A percentile compares a stretch with the other conserved stretches of the same genome.
Evolutionary conservation across 2,888 invertebrate genomes (phyloP).

Genomic region (Tortricodes alternella): DNA sequence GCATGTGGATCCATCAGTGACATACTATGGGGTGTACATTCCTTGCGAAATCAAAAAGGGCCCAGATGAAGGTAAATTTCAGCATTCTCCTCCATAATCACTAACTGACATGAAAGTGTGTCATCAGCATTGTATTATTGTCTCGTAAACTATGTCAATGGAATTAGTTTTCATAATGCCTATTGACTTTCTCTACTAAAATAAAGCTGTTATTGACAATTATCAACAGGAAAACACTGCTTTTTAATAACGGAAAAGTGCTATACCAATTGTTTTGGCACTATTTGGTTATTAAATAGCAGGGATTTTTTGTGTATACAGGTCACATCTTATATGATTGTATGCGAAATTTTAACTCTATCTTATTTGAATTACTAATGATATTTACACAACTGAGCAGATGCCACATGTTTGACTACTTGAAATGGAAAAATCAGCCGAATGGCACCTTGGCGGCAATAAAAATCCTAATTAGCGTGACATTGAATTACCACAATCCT

Average conservation of each 20-base stretch:
- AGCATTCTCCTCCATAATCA: conserved; percentile 8
- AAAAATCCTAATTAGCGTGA: no score
- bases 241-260: no score
- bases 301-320: background rate
- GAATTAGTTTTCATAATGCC: conserved; percentile 6
- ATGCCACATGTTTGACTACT: no score
- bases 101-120: conserved; percentile 8
- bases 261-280: background rate
- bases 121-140: conserved; percentile 15
- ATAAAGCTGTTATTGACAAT: background rate
- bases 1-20: conserved; percentile 55
- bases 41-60: conserved; percentile 80
- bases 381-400: background rate
- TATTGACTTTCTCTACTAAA: background rate
- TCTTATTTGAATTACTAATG: background rate
- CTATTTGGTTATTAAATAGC: background rate
- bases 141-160: conserved; percentile 2
- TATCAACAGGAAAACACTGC: no score
- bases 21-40: conserved; percentile 78
- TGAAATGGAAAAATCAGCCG: no score
- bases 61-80: conserved; percentile 71
- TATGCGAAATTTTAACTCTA: background rate
- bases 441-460: no score
- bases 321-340: background rate
- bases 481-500: no score